These are phyloP conservation scores for Montipora capitata DNA, from an alignment of 92 coral and sea anemone genomes.

Conservation along the genomic window DNA sequence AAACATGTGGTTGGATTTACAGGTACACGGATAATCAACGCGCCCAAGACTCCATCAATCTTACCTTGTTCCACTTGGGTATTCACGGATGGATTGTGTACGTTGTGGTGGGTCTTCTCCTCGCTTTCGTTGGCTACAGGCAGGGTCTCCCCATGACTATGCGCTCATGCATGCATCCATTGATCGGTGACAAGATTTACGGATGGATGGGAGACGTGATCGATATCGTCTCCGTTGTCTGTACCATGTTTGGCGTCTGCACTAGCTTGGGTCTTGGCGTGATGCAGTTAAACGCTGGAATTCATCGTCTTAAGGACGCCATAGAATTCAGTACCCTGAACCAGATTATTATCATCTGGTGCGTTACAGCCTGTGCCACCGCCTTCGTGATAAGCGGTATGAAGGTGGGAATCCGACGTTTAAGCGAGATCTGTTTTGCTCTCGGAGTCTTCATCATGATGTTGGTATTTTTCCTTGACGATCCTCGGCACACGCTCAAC, in stretches of 20 bases:
- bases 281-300: constrained; percentile 84
- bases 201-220: constrained; percentile 89
- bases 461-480: constrained; percentile 85
- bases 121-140: constrained; percentile 87
- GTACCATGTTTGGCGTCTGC: constrained; percentile 97
- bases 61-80: constrained; percentile 96
- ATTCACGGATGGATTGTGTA: constrained; percentile 97
- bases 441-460: constrained; percentile 86
- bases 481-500: constrained; percentile 87
- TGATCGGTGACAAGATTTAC: constrained; percentile 88
- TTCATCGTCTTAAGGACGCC: constrained; percentile 73
- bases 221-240: constrained; percentile 87
- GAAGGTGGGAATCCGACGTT: constrained; percentile 89
- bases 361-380: constrained; percentile 91
- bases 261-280: constrained; percentile 96
- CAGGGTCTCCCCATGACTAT: constrained; percentile 94
- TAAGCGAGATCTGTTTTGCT: constrained; percentile 90
- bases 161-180: constrained; percentile 92
- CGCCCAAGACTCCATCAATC: constrained; percentile 94
- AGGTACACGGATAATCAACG: constrained; percentile 95
- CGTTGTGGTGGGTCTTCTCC: constrained; percentile 85
- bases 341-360: constrained; percentile 92
- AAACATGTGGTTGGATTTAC: neutral
- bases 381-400: constrained; percentile 87
- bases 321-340: constrained; percentile 64